Evolutionary conservation across 2,888 invertebrate genomes (phyloP), one percentile per base, ranked within the genome.

Genomic region (Pachliopta kotzebuea): DNA sequence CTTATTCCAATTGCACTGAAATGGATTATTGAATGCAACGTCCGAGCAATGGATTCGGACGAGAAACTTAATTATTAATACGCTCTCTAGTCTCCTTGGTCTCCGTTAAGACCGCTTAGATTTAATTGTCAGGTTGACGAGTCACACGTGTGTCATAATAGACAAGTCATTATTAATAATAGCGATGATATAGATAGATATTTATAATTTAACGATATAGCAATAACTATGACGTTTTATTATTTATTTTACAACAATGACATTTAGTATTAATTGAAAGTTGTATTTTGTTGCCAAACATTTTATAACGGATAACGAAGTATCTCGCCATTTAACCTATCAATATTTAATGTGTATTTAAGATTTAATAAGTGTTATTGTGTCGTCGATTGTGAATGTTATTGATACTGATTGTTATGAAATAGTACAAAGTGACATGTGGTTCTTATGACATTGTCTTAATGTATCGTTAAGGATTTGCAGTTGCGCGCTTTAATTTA

Each of bases 1-100:
- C 70, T 7, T 76, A 71, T 45, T 62, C 68, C 11, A 71, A 67
- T 49, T 63, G 70, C 26, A 68, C 60, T 26, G 68, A 69, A 23
- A 59, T 52, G 45, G 66, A 69, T 58, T 65, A 54, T 60, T 62
- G 56, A 71, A 56, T 45, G 21, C 20, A 11, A 26, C 49, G 31
- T 57, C n/a, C 3, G n/a, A 45, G 4, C 18, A 7, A 45, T 45
- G 3, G 45, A 45, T 45, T n/a, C 18, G 45, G 21, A 29, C 24
- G 50, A 45, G 18, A 31, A 56, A 59, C 29, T 49, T 23, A 11
- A n/a, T n/a, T 56, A 20, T 54, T 54, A 55, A 26, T 37, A 52
- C 50, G 50, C 45, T 20, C 42, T 63, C 63, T 63, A 63, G 63
- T 63, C 58, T 49, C 54, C 45, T 7, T 58, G 53, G 58, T 49